A percentile compares a stretch with the other conserved stretches of the same genome.
These are phyloP conservation scores for Temnothorax longispinosus DNA, from an alignment of 1,140 invertebrate species.

Conservation along the genomic window DNA sequence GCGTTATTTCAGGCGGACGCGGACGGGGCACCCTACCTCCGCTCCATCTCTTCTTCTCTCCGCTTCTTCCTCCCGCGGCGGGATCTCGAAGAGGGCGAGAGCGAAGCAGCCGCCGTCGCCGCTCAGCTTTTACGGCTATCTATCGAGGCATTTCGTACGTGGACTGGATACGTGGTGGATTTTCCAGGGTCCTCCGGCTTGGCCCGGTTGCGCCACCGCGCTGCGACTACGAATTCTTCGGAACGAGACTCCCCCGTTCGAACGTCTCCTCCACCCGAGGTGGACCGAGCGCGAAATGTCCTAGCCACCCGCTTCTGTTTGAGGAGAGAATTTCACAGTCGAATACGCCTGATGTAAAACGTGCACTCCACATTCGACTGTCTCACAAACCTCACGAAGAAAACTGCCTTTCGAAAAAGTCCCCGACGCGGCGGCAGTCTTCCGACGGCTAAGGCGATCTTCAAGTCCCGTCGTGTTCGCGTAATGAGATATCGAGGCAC, in stretches of 20 bases:
- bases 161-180: constrained; percentile 77
- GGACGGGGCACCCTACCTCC: background rate
- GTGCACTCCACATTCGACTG: constrained; percentile 73
- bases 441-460: constrained; percentile 9
- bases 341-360: constrained; percentile 83
- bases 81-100: constrained; percentile 19
- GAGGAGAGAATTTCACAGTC: constrained; percentile 86
- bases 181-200: constrained; percentile 61
- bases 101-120: constrained; percentile 9
- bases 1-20: constrained; percentile 48
- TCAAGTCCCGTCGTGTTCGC: background rate
- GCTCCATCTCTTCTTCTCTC: background rate
- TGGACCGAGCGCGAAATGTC: constrained; percentile 74
- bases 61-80: background rate
- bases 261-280: background rate
- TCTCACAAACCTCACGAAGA: constrained; percentile 9
- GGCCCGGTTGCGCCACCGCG: constrained; percentile 29
- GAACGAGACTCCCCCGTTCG: constrained; percentile 13
- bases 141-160: constrained; percentile 81
- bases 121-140: constrained; percentile 74
- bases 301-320: constrained; percentile 82
- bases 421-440: background rate
- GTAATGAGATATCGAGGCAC: no score
- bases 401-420: constrained; percentile 2
- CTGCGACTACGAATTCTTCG: constrained; percentile 63